These are phyloP conservation scores for Lepidochitona cinerea DNA, from an alignment of 2,888 invertebrate species.

Conservation along the genomic window DNA sequence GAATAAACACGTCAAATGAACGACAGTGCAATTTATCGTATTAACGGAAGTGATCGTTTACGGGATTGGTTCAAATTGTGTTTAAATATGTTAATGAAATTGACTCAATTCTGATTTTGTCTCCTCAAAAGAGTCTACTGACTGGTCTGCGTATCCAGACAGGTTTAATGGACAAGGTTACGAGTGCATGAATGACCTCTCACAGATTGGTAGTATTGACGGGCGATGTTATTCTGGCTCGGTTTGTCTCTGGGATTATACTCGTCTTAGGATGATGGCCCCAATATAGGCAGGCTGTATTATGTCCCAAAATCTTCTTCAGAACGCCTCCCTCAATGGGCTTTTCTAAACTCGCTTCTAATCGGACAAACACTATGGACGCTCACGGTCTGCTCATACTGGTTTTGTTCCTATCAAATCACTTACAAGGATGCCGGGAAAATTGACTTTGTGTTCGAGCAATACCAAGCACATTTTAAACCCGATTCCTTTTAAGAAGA, in stretches of 20 bases:
- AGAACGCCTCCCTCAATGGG: not conserved
- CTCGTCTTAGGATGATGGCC: not conserved
- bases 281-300: not conserved
- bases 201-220: not conserved
- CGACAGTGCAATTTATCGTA: no score
- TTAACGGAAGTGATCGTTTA: no score
- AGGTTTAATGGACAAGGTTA: no score
- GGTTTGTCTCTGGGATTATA: not conserved
- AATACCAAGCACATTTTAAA: not conserved
- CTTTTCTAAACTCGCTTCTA: not conserved
- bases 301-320: not conserved
- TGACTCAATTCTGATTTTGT: no score
- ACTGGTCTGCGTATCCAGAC: no score
- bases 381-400: not conserved
- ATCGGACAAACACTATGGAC: not conserved
- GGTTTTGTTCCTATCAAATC: not conserved
- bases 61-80: no score
- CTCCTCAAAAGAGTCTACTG: no score
- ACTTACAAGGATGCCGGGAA: not conserved
- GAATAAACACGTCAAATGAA: no score
- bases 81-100: no score
- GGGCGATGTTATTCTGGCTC: not conserved
- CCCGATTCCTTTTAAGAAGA: not conserved
- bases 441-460: not conserved
- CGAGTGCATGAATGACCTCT: no score